Percentiles rank a stretch among this genome's conserved stretches.
Conservation (phyloP, 1,140 invertebrate genomes). For the Pseudoatta argentina region DNA sequence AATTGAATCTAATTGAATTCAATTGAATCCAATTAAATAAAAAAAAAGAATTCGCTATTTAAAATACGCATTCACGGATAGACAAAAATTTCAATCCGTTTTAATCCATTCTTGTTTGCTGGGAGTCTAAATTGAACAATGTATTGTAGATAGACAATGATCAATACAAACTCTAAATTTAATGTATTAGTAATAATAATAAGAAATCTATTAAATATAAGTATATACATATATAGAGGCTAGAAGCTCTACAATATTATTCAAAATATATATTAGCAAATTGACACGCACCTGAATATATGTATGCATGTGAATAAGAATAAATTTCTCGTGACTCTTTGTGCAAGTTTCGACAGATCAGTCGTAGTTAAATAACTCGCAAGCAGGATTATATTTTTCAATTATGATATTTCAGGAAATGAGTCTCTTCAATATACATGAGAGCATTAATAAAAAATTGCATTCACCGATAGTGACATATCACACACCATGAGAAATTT, state of each 20-base stretch:
- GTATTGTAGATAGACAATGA: conserved; percentile 59
- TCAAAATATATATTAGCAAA: conserved; percentile 21
- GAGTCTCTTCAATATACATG: background rate
- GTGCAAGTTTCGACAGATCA: background rate
- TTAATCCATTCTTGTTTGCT: no score
- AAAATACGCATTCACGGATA: no score
- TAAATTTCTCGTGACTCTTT: background rate
- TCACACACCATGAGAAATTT: conserved; percentile 22
- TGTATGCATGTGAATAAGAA: background rate
- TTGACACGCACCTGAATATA: background rate
- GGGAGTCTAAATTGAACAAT: conserved; percentile 64
- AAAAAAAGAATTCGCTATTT: no score
- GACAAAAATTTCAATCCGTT: no score
- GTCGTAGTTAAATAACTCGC: background rate
- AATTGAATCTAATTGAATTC: no score
- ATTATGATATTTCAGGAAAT: background rate
- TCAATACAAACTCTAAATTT: conserved; percentile 61
- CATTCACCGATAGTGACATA: conserved; percentile 42
- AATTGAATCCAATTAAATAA: no score
- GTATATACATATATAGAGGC: conserved; percentile 41
- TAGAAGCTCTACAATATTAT: background rate
- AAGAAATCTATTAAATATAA: conserved; percentile 55
- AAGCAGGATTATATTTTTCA: conserved; percentile 3
- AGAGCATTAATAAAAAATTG: background rate
- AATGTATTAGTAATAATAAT: conserved; percentile 69